Evolutionary conservation across 2,888 invertebrate species (phyloP).

Genomic region (Dolichopus griseipennis): DNA sequence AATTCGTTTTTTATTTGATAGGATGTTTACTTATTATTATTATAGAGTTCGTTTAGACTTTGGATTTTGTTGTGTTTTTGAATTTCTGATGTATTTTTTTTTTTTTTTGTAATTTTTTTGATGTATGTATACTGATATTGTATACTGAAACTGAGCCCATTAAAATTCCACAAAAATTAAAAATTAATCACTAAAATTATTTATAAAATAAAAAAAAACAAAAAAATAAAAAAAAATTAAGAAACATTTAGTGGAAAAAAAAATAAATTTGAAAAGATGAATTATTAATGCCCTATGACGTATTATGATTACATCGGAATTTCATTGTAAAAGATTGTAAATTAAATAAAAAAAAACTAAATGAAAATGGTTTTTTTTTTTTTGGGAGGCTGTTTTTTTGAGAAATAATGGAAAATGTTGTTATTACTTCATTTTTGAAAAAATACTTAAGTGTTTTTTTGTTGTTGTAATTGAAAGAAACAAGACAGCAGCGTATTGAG

Average conservation of each 20-base stretch:
- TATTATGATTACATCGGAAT: conserved; percentile 3
- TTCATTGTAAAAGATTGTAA: background rate
- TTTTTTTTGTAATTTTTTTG: too few species aligned
- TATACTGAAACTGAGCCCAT: background rate
- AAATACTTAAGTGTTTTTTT: too few species aligned
- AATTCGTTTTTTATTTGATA: background rate
- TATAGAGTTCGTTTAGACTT: background rate
- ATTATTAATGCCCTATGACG: conserved; percentile 3
- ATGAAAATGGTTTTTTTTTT: too few species aligned
- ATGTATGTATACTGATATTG: too few species aligned
- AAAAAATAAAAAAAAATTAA: background rate
- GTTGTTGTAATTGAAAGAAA: too few species aligned
- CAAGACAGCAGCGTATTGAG: too few species aligned
- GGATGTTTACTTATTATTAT: conserved; percentile 3
- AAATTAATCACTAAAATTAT: background rate
- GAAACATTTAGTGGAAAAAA: too few species aligned
- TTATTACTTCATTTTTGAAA: too few species aligned
- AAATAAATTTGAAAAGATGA: background rate
- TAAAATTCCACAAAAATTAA: conserved; percentile 3
- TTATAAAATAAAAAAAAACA: background rate
- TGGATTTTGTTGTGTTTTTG: background rate
- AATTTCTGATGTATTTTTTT: background rate
- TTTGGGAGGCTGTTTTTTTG: too few species aligned
- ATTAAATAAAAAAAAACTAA: background rate
- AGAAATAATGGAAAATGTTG: too few species aligned